Evolutionary conservation across 1,140 invertebrate species (phyloP).

Genomic region (Pseudomyrmex flavicornis): DNA sequence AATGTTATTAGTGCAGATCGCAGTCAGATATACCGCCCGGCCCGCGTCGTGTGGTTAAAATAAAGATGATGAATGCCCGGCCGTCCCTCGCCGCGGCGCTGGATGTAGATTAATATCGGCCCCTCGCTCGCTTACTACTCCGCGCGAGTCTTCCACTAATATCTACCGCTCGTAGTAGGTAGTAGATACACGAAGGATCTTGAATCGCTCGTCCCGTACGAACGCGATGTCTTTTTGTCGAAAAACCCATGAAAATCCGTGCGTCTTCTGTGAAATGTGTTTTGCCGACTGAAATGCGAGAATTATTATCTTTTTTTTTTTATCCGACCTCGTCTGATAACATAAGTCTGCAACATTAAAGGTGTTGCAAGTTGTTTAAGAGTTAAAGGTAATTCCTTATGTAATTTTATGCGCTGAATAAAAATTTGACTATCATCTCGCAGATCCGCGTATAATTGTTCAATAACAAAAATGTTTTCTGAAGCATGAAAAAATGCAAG

Average conservation of each 20-base stretch:
- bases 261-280: neutral
- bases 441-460: too few species aligned
- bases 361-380: too few species aligned
- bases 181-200: slow-evolving; percentile 51
- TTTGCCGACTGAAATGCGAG: neutral
- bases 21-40: slow-evolving; percentile 76
- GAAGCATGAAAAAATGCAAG: too few species aligned
- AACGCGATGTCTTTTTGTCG: slow-evolving; percentile 11
- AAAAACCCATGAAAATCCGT: slow-evolving; percentile 8
- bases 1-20: slow-evolving; percentile 82
- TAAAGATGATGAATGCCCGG: slow-evolving; percentile 81
- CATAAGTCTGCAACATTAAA: too few species aligned
- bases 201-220: slow-evolving; percentile 24
- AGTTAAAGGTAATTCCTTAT: too few species aligned
- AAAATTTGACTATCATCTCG: too few species aligned
- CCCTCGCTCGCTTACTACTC: slow-evolving; percentile 71
- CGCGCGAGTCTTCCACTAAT: slow-evolving; percentile 68
- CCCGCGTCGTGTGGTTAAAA: slow-evolving; percentile 80
- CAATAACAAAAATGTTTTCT: too few species aligned
- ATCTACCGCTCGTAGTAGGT: slow-evolving; percentile 49
- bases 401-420: too few species aligned
- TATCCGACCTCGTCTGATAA: neutral
- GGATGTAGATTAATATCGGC: slow-evolving; percentile 80
- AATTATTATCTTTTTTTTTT: neutral
- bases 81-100: slow-evolving; percentile 72